Evolutionary conservation across 2,888 invertebrate species (phyloP).

Genomic region (Apamea monoglypha): DNA sequence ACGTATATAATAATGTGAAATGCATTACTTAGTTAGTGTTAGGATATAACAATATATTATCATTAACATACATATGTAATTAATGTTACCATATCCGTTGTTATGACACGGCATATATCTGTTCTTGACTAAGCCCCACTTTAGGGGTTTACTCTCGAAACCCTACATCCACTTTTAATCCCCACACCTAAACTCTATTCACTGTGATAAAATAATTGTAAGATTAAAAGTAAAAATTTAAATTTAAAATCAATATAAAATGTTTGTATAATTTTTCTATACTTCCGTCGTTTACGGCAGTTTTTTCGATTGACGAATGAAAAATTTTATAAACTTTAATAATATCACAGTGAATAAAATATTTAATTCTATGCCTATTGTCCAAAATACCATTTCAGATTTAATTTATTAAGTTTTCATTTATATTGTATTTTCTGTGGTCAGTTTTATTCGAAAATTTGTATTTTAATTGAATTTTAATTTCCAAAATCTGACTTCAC

Average conservation of each 20-base stretch:
- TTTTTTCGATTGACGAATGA: slow-evolving; percentile 57
- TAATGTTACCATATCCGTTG: slow-evolving; percentile 65
- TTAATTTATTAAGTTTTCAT: slow-evolving; percentile 47
- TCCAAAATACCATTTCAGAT: slow-evolving; percentile 55
- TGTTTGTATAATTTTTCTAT: slow-evolving; percentile 63
- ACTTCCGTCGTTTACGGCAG: slow-evolving; percentile 51
- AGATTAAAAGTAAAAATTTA: slow-evolving; percentile 65
- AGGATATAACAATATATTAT: slow-evolving; percentile 72
- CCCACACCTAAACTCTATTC: slow-evolving; percentile 78
- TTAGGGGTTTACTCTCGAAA: slow-evolving; percentile 54
- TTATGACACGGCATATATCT: slow-evolving; percentile 62
- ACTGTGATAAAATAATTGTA: slow-evolving; percentile 81
- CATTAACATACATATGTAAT: slow-evolving; percentile 66
- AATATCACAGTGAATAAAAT: slow-evolving; percentile 82
- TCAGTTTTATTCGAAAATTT: slow-evolving; percentile 46
- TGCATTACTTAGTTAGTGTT: slow-evolving; percentile 69
- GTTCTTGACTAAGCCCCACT: slow-evolving; percentile 47
- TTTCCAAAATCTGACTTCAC: slow-evolving; percentile 54
- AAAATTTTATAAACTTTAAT: slow-evolving; percentile 59
- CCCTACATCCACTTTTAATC: slow-evolving; percentile 51
- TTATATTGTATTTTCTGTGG: slow-evolving; percentile 53
- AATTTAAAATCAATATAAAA: slow-evolving; percentile 61
- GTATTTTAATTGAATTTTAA: slow-evolving; percentile 27
- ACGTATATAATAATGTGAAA: slow-evolving; percentile 56
- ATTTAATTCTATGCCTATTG: slow-evolving; percentile 61